Evolutionary conservation across 2,797 vertebrate species (phyloP).

Genomic region (Poeciliopsis paucimaculata): DNA sequence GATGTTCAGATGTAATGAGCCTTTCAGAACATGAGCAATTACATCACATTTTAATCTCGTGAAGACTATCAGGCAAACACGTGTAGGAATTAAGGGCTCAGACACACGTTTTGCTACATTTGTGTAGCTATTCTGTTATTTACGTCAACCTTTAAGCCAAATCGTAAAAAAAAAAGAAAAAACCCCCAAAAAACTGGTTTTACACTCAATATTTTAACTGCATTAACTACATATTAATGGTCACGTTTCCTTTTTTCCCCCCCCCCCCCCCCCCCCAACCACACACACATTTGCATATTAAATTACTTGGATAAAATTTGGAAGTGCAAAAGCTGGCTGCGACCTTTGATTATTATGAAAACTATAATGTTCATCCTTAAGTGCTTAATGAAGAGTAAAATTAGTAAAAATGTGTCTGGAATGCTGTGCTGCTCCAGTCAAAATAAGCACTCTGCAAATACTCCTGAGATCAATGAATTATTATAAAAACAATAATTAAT

Average conservation of each 20-base stretch:
- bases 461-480: not conserved
- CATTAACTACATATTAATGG: not conserved
- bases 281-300: not conserved
- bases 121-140: not conserved
- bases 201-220: not conserved
- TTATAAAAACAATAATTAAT: not conserved
- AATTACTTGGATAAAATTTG: not conserved
- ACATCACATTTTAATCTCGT: not conserved
- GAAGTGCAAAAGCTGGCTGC: not conserved
- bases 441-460: not conserved
- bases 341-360: not conserved
- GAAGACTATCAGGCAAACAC: not conserved
- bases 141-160: not conserved
- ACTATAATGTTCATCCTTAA: not conserved
- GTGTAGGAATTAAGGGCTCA: not conserved
- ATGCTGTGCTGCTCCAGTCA: not conserved
- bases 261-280: too few relatives aligned
- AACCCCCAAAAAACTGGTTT: not conserved
- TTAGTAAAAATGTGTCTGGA: not conserved
- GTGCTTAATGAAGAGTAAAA: not conserved
- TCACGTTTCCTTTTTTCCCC: not conserved
- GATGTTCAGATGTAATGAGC: not conserved
- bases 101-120: not conserved
- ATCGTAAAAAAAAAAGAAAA: not conserved
- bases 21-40: not conserved